Evolutionary conservation across 2,113 vertebrate species (phyloP).

Genomic region (Empidonax traillii): DNA sequence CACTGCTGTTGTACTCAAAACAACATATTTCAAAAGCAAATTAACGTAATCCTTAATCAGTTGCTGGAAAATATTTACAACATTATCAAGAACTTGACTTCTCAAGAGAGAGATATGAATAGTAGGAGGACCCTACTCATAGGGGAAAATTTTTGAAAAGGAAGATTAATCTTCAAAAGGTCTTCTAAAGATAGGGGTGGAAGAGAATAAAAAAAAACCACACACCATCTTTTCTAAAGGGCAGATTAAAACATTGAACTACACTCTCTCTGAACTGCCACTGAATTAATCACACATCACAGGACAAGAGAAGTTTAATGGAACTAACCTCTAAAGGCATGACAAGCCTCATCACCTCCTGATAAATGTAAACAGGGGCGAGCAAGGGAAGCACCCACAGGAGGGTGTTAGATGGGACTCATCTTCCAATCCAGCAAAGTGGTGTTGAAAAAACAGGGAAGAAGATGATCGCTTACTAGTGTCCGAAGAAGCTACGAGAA

Average conservation of each 20-base stretch:
- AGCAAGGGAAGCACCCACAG: neutral
- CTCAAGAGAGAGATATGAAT: neutral
- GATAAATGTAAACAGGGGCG: rapidly evolving
- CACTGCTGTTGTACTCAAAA: neutral
- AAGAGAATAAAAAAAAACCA: rapidly evolving
- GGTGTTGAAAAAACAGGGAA: neutral
- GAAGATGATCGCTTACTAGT: neutral
- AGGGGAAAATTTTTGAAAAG: neutral
- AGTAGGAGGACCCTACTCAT: neutral
- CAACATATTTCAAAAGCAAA: neutral
- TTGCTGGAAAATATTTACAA: neutral
- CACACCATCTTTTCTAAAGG: neutral
- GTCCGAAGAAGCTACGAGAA: neutral
- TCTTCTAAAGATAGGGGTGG: neutral
- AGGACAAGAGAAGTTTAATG: neutral
- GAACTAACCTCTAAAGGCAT: neutral
- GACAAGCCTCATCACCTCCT: neutral
- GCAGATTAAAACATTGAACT: neutral
- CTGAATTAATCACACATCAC: neutral
- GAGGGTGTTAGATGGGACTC: rapidly evolving
- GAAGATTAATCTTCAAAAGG: neutral
- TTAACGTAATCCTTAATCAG: neutral
- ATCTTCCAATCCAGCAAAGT: neutral
- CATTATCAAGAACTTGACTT: neutral
- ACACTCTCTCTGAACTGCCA: neutral